A percentile compares a stretch with the other conserved stretches of the same genome.
Conservation (phyloP, 2,888 invertebrate genomes). For the Drosophila planitibia region DNA sequence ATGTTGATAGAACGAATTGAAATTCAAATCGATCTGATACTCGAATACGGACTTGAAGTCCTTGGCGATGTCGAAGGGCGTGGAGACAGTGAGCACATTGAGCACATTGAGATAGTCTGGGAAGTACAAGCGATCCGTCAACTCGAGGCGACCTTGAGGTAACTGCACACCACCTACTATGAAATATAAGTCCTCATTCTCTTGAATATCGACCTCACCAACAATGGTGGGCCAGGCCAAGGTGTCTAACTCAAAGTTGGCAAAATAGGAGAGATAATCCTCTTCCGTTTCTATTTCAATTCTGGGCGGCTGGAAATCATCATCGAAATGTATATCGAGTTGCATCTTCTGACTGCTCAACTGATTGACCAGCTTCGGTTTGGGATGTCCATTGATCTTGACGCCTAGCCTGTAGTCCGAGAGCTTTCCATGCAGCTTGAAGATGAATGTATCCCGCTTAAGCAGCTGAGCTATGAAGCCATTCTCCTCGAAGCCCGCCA, state of each 20-base stretch:
- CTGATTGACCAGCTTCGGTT: constrained; percentile 82
- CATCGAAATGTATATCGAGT: constrained; percentile 82
- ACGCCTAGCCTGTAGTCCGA: constrained; percentile 88
- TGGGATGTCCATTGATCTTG: constrained; percentile 81
- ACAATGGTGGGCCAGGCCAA: constrained; percentile 87
- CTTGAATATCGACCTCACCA: constrained; percentile 87
- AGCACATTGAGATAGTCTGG: constrained; percentile 86
- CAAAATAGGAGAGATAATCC: constrained; percentile 86
- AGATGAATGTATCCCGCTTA: constrained; percentile 88
- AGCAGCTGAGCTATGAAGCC: constrained; percentile 90
- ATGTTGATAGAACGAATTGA: constrained; percentile 85
- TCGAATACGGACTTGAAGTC: constrained; percentile 86
- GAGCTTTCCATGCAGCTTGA: constrained; percentile 89
- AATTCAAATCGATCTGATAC: constrained; percentile 85
- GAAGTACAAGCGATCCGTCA: constrained; percentile 87
- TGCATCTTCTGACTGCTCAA: constrained; percentile 78
- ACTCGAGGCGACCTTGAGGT: constrained; percentile 87
- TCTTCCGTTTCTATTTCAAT: constrained; percentile 84
- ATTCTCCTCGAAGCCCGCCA: constrained; percentile 92
- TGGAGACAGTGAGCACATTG: constrained; percentile 87
- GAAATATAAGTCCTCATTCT: constrained; percentile 86
- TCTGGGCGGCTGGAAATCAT: constrained; percentile 82
- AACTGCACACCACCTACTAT: constrained; percentile 86
- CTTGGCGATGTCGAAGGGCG: constrained; percentile 86
- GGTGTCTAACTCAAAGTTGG: constrained; percentile 87